Evolutionary conservation across 2,113 vertebrate genomes (phyloP).

Genomic region (Syngnathoides biaculeatus): DNA sequence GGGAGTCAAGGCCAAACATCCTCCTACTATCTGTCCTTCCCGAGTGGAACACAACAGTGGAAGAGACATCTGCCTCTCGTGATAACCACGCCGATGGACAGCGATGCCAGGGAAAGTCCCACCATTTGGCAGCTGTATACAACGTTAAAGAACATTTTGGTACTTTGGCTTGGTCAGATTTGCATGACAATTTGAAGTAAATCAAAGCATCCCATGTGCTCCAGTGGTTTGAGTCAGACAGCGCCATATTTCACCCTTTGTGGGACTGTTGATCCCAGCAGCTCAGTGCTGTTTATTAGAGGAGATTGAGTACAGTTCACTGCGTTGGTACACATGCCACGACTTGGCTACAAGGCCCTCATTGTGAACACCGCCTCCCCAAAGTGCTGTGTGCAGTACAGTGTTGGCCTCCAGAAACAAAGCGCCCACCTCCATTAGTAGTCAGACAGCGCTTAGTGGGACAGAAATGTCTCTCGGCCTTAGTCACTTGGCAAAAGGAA

Average conservation of each 20-base stretch:
- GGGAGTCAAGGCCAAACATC: conserved; percentile 58
- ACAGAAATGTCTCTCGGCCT: conserved; percentile 61
- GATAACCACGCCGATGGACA: conserved; percentile 50
- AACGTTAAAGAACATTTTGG: conserved; percentile 8
- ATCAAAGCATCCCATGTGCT: conserved; percentile 16
- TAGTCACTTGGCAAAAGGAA: conserved; percentile 66
- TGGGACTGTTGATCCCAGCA: conserved; percentile 52
- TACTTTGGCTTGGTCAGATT: conserved; percentile 23
- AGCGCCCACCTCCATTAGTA: conserved; percentile 67
- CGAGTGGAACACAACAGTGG: conserved; percentile 54
- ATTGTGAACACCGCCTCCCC: conserved; percentile 65
- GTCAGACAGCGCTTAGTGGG: conserved; percentile 48
- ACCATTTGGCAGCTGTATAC: conserved; percentile 26
- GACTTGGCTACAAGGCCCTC: conserved; percentile 63
- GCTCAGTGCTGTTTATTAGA: conserved; percentile 62
- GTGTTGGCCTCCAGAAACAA: conserved; percentile 59
- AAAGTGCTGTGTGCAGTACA: conserved; percentile 64
- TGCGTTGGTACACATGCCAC: conserved; percentile 61
- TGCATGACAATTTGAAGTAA: conserved; percentile 42
- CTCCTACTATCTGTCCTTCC: conserved; percentile 49
- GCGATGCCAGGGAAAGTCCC: conserved; percentile 40
- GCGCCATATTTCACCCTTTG: conserved; percentile 53
- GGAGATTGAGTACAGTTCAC: conserved; percentile 62
- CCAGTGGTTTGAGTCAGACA: conserved; percentile 27
- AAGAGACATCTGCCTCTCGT: conserved; percentile 48